phyloP scores from a whole-genome alignment of 2,113 vertebrate genomes.

The Tetrax tetrax region DNA sequence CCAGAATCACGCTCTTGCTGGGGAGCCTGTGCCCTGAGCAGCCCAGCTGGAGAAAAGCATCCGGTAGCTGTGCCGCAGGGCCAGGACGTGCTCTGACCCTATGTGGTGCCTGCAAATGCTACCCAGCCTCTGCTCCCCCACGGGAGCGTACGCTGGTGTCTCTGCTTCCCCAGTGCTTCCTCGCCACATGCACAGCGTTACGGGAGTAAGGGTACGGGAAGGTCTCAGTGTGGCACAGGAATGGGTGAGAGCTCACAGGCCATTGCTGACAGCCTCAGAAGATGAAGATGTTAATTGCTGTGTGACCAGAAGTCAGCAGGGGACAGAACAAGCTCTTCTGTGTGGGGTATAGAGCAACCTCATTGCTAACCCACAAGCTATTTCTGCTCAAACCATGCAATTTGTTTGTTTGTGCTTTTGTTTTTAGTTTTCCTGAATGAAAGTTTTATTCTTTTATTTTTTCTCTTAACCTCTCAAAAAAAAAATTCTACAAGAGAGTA shows the following conservation, averaged over 20 bases:
- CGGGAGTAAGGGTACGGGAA: background rate
- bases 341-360: background rate
- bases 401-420: background rate
- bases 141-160: background rate
- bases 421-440: background rate
- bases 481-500: background rate
- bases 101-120: background rate
- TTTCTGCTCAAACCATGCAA: background rate
- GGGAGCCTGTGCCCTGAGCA: background rate
- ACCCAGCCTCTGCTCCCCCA: background rate
- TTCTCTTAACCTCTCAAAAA: background rate
- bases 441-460: background rate
- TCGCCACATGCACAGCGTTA: rapidly evolving
- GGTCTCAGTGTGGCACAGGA: background rate
- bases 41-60: background rate
- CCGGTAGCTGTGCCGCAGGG: background rate
- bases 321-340: background rate
- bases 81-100: background rate
- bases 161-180: background rate
- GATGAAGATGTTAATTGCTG: background rate
- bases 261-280: background rate
- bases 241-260: background rate
- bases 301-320: background rate
- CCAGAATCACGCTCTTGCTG: background rate
- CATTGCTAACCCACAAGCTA: background rate